Base-by-base conservation (phyloP, 2,113 vertebrate species). In the Hydropotes inermis region DNA sequence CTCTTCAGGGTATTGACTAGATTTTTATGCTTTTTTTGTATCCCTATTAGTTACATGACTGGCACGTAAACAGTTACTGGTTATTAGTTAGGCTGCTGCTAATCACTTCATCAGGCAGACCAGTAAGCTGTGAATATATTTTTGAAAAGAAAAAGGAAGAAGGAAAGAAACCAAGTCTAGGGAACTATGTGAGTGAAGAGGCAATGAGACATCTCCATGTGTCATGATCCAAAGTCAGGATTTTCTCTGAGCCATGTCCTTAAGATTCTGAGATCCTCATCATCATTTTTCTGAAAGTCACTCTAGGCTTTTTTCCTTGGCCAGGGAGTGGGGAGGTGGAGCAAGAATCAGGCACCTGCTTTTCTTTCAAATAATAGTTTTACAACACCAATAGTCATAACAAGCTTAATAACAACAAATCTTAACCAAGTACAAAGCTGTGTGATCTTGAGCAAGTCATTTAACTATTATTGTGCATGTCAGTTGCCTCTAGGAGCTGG, bases 221-320 rank as follows among this genome's bases (percentile, higher is more conserved):
- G 64, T 96, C 96, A 95, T 85, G 57, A 97, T 93, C 54, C 76
- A 91, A 92, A 93, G 96, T 95, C 93, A 86, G 93, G 93, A 96
- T 96, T 92, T 94, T 57, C 94, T 95, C 92, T 97, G 52, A 97
- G 61, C 74, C 45, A 52, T 55, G n/a, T 85, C 91, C 81, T 96
- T 94, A 94, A 95, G 81, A 96, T 88, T 89, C 61, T 96, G 92
- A 97, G 81, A 95, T 94, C 74, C 84, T 76, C 36, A 43, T 74
- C 76, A 90, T 95, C n/a, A 95, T 84, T 96, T 97, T 96, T 86
- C 76, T 90, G 90, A 92, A 95, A 78, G 64, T 47, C 55, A 89
- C n/a, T 78, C 30, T 52, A 54, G 74, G 23, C 13, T 84, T 86
- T 85, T 74, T 25, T 7, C 11, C 6, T 45, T 11, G 4, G 43